Base-by-base conservation (phyloP, 1,140 invertebrate genomes). In the Drosophila nasuta region DNA sequence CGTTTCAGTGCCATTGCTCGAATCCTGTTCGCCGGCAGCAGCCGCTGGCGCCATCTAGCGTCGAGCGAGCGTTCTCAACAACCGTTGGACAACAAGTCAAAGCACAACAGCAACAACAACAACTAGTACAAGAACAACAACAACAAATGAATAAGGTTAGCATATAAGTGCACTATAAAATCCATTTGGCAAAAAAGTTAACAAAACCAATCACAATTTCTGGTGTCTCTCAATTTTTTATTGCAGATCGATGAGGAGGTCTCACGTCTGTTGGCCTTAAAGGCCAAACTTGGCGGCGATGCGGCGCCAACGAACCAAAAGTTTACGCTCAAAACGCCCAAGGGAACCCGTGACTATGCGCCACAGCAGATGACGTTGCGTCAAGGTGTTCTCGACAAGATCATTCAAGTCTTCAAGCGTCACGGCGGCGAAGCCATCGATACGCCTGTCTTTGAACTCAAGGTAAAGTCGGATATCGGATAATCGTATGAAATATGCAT, bases 371-470 rank as follows among this genome's bases (percentile, higher is more conserved):
- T 99, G 98, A 96, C 97, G 0, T 93, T 99, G 59, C 94, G 99
- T 8, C 95, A 98, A 82, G 95, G 95, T 77, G 98, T 99, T 1
- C 94, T 99, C 58, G 95, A 96, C 60, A 98, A 97, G 93, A 97
- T 99, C 79, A 94, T 97, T 8, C 91, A 95, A 38, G 96, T 98
- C 68, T 99, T 99, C 91, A 98, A 99, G 93, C 96, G 95, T 62
- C 98, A 99, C 92, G 99, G 99, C n/a, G 99, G 98, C 52, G 97
- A 98, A 91, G 97, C 98, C 13, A 99, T 99, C 92, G 99, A 99
- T 91, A 99, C 99, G 48, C 99, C 99, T 64, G 97, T 99, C 11
- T 99, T 99, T 95, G 99, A 99, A 94, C 93, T 99, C 7, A 99
- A 98, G 94, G 97, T 98, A 93, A 25, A 25, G 20, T 25, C 20